phyloP scores from a whole-genome alignment of 2,888 invertebrate species.

The Aphodius granarius region DNA sequence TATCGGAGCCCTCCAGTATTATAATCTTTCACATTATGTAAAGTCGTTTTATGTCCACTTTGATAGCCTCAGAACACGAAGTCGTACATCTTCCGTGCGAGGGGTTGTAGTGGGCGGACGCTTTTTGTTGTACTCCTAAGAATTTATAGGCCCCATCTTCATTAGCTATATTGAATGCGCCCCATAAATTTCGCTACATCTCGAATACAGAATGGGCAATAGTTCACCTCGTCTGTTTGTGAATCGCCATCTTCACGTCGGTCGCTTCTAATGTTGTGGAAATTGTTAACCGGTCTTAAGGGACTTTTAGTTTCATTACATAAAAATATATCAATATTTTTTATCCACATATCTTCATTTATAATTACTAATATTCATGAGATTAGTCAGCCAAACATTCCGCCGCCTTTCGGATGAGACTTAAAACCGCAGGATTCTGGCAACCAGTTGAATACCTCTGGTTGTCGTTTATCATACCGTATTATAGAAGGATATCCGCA shows the following conservation, averaged over 20 bases:
- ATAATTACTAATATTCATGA: no score
- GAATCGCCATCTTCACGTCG: background rate
- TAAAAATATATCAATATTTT: no score
- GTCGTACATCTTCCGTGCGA: slow-evolving; percentile 1
- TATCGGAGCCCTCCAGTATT: slow-evolving; percentile 5
- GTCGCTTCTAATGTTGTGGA: background rate
- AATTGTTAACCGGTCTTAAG: background rate
- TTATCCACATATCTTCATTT: no score
- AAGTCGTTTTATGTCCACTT: slow-evolving; percentile 30
- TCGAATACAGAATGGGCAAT: background rate
- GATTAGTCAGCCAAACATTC: no score
- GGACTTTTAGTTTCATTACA: background rate
- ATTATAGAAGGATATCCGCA: no score
- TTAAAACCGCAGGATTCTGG: no score
- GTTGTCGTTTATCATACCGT: no score
- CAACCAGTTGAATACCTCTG: no score
- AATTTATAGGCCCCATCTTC: slow-evolving; percentile 51
- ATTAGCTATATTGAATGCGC: slow-evolving; percentile 53
- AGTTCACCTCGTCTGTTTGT: background rate
- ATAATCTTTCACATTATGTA: slow-evolving; percentile 31
- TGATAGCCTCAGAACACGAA: slow-evolving; percentile 11
- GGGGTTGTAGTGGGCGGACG: background rate
- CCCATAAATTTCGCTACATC: slow-evolving; percentile 46
- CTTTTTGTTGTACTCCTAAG: slow-evolving; percentile 26
- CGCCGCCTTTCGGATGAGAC: no score